phyloP scores from a whole-genome alignment of 2,797 vertebrate species.

The Halcyon smyrnensis region DNA sequence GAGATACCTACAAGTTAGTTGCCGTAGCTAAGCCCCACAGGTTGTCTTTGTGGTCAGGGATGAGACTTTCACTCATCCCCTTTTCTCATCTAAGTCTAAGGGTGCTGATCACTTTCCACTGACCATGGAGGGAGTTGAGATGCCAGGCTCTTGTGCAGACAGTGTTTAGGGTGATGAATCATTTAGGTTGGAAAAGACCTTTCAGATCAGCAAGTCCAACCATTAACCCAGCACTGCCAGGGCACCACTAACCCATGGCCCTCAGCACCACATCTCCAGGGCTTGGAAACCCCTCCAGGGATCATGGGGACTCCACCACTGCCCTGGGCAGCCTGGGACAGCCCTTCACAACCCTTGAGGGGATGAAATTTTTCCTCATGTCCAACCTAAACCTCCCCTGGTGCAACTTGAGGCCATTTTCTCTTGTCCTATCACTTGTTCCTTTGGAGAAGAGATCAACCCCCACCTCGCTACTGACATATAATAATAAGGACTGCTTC shows the following conservation, averaged over 20 bases:
- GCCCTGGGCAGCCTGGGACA: background rate
- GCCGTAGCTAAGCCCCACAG: background rate
- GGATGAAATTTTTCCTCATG: too few relatives aligned
- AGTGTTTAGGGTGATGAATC: accelerated
- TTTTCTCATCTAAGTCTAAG: background rate
- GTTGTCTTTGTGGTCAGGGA: background rate
- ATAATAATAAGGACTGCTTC: background rate
- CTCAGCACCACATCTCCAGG: accelerated
- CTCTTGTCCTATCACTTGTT: background rate
- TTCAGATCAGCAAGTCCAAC: accelerated
- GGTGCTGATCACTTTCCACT: background rate
- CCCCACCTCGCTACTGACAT: background rate
- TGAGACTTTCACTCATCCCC: background rate
- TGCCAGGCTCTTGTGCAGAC: background rate
- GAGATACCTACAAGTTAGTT: too few relatives aligned
- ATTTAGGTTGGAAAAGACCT: background rate
- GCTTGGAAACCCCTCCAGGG: background rate
- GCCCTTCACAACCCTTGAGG: too few relatives aligned
- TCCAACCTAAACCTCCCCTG: too few relatives aligned
- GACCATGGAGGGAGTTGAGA: background rate
- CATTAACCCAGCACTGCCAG: accelerated
- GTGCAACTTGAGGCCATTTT: accelerated
- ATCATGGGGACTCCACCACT: background rate
- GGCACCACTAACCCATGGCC: background rate
- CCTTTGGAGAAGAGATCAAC: background rate